Base-by-base conservation (phyloP, 2,797 vertebrate genomes). In the Hephaestus fuliginosus region DNA sequence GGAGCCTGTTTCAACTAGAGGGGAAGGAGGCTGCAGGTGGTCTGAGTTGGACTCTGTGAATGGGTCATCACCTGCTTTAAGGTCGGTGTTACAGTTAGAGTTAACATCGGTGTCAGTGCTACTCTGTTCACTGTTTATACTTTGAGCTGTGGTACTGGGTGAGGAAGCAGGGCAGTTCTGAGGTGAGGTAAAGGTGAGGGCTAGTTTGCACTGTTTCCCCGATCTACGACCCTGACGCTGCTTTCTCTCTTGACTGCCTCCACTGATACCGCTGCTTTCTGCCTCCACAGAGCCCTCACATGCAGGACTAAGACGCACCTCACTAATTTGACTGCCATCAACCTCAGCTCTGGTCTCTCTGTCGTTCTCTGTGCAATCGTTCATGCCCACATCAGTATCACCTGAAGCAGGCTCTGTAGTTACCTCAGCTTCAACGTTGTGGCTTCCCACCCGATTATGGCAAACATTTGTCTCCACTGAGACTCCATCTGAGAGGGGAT, bases 181-280 rank as follows among this genome's bases (percentile, higher is more conserved):
- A 70, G 95, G 36, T 39, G 36, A 39, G 36, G 7, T 94, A 83
- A 97, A 98, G 20, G 96, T 96, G 66, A 97, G 95, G 1, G 97
- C 97, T 56, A 98, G 92, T 90, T 95, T 97, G 84, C 96, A 96
- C 51, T 93, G 92, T 74, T 96, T 96, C 52, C 93, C 92, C 4
- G 89, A 90, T 80, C 91, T 94, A 78, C 96, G 94, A 87, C 84
- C 93, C 75, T 93, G 94, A n/a, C 91, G 94, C 57, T 80, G 20
- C 88, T 93, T 96, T 78, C 85, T 94, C 69, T 96, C 96, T 75
- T 89, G 92, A 81, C 78, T 85, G 62, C 83, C 71, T 74, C 70
- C 86, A 39, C 58, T 62, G 28, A 79, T 11, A 52, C 72, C 18
- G 20, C 65, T 17, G 41, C 68, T 76, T 46, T 92, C 90, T 18